These are phyloP conservation scores for Rallus crepitans DNA, from an alignment of 2,797 vertebrate species.

Conservation along the genomic window DNA sequence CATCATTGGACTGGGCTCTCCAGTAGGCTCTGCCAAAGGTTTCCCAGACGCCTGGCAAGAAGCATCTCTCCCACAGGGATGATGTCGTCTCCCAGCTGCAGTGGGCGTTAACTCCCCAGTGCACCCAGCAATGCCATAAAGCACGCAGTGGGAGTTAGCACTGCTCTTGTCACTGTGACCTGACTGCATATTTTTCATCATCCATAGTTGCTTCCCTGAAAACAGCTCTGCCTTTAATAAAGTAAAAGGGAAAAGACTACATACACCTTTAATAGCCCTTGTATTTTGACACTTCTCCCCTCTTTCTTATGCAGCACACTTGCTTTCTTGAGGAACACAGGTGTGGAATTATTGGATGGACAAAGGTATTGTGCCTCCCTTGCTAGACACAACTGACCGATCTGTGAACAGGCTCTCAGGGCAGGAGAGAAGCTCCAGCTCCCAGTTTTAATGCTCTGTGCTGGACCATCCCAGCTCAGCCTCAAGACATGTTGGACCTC, in stretches of 20 bases:
- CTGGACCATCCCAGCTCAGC: neutral
- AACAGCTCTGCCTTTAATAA: slow-evolving; percentile 13
- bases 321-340: neutral
- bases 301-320: neutral
- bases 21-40: neutral
- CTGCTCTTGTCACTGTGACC: slow-evolving; percentile 24
- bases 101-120: neutral
- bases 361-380: neutral
- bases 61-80: neutral
- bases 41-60: neutral
- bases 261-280: slow-evolving; percentile 13
- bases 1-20: neutral
- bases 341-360: neutral
- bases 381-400: neutral
- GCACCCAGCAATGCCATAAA: slow-evolving; percentile 11
- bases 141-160: neutral
- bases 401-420: neutral
- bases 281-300: neutral
- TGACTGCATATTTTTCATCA: neutral
- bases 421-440: neutral
- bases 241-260: slow-evolving; percentile 43
- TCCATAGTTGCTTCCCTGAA: neutral
- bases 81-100: slow-evolving; percentile 13
- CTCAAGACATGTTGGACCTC: neutral
- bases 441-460: neutral